Percentiles rank a stretch among this genome's conserved stretches.
These are phyloP conservation scores for Coenonympha arcania DNA, from an alignment of 2,888 invertebrate species.

Conservation along the genomic window DNA sequence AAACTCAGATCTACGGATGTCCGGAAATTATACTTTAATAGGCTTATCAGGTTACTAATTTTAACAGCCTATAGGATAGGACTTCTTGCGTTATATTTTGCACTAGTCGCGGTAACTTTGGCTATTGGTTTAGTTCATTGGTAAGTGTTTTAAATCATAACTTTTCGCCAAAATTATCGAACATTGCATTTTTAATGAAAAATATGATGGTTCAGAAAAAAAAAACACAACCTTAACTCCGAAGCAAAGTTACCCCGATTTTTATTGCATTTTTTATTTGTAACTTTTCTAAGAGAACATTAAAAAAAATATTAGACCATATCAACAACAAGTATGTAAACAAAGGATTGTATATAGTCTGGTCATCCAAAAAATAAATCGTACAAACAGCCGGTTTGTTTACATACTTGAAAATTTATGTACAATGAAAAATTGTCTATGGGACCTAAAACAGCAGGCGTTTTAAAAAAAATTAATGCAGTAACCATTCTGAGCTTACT, in stretches of 20 bases:
- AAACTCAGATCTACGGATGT: no score
- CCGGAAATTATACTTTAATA: no score
- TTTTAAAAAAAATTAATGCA: constrained; percentile 14
- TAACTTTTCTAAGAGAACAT: neutral
- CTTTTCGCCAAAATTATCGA: no score
- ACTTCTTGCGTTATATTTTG: no score
- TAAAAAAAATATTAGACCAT: neutral
- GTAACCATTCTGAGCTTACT: constrained; percentile 32
- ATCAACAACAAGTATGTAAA: neutral
- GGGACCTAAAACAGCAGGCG: neutral
- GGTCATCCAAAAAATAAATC: neutral
- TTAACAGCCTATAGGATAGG: no score
- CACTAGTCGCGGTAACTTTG: neutral
- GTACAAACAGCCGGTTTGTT: no score
- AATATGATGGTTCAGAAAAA: neutral
- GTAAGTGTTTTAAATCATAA: no score
- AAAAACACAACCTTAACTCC: neutral
- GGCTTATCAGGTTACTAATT: no score
- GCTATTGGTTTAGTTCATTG: neutral
- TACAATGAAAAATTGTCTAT: neutral
- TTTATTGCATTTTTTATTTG: no score
- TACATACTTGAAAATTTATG: neutral
- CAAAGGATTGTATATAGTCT: neutral
- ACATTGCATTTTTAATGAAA: no score
- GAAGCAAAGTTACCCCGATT: neutral